These are phyloP conservation scores for Cosmorhoe ocellata DNA, from an alignment of 2,888 invertebrate genomes.

Conservation along the genomic window DNA sequence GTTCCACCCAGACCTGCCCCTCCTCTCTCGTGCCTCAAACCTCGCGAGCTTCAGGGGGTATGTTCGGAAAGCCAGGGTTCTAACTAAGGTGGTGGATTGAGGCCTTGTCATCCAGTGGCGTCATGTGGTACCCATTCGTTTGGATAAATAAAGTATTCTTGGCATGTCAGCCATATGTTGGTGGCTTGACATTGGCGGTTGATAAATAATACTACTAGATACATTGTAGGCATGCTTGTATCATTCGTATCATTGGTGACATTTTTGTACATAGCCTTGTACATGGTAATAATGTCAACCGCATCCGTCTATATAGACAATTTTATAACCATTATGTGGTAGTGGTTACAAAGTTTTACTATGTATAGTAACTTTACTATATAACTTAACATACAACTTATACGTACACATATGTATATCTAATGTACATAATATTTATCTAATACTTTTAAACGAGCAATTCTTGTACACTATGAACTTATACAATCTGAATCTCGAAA, in stretches of 20 bases:
- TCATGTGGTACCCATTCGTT: constrained; percentile 77
- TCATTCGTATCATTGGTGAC: too few species aligned
- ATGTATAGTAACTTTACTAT: too few species aligned
- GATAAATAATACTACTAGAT: constrained; percentile 15
- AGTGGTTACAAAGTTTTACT: too few species aligned
- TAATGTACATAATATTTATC: too few species aligned
- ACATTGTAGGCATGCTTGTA: constrained; percentile 2
- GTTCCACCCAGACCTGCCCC: constrained; percentile 36
- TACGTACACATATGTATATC: too few species aligned
- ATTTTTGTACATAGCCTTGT: constrained; percentile 1
- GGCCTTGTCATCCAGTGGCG: constrained; percentile 74
- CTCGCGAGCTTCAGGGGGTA: not conserved
- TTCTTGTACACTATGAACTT: too few species aligned
- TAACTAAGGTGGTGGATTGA: constrained; percentile 41
- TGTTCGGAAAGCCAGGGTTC: constrained; percentile 30
- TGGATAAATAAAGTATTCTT: constrained; percentile 71
- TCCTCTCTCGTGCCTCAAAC: constrained; percentile 11
- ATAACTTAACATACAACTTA: too few species aligned
- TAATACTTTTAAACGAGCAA: too few species aligned
- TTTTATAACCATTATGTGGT: too few species aligned
- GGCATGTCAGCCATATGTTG: constrained; percentile 55
- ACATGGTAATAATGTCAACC: constrained; percentile 3
- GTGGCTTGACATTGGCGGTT: constrained; percentile 22
- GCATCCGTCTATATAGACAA: not conserved
- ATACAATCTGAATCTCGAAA: too few species aligned